Percentiles rank a stretch among this genome's conserved stretches.
Conservation (phyloP, 2,113 vertebrate genomes). For the Hassar affinis region DNA sequence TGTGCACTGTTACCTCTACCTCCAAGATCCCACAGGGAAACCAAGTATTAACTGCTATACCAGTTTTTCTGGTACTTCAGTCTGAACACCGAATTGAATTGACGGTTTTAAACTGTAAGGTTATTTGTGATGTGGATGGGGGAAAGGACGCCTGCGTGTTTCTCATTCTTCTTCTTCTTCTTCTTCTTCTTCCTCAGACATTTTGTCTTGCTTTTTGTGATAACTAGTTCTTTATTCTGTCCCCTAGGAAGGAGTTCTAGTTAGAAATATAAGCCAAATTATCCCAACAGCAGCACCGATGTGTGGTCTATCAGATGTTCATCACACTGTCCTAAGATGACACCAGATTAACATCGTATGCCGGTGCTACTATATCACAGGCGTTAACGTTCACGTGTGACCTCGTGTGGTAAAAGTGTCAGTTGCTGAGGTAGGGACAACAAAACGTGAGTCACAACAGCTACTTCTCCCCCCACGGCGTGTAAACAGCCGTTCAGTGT, state of each 20-base stretch:
- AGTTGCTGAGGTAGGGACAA: background rate
- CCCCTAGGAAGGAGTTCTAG: background rate
- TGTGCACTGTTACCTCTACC: no score
- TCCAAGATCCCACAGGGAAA: no score
- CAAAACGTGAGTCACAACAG: background rate
- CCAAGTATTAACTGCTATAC: no score
- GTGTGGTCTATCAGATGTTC: background rate
- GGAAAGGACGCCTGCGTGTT: background rate
- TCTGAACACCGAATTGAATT: background rate
- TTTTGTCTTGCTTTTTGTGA: background rate
- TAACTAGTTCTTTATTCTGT: background rate
- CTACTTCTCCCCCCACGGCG: background rate
- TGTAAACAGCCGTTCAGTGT: background rate
- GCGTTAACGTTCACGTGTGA: background rate
- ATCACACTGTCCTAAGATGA: background rate
- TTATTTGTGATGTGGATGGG: background rate
- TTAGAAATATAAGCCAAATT: background rate
- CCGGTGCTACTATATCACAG: background rate
- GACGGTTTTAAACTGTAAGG: background rate
- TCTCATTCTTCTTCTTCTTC: no score
- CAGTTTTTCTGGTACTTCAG: background rate
- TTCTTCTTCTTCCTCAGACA: background rate
- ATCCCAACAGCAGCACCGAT: background rate
- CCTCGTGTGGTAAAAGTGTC: background rate
- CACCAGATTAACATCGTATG: background rate